Evolutionary conservation across 2,888 invertebrate species (phyloP).

Genomic region (Drosophila prostipennis): DNA sequence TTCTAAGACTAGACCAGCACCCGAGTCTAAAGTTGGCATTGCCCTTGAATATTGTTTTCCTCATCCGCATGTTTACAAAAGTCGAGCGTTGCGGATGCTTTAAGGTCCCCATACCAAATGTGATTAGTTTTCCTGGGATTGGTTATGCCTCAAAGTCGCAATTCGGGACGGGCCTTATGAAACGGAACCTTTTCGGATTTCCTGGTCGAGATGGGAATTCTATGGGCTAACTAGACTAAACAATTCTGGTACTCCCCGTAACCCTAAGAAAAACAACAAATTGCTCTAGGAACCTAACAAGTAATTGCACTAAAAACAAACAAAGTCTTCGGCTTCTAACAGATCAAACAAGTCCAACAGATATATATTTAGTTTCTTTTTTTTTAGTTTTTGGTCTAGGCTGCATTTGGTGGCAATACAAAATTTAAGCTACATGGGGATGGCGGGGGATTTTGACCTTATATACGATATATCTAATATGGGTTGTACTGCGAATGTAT

Average conservation of each 20-base stretch:
- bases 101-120: conserved; percentile 10
- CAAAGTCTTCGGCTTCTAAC: conserved; percentile 41
- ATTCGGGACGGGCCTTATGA: conserved; percentile 9
- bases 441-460: not conserved
- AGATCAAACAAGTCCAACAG: conserved; percentile 41
- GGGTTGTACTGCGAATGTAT: conserved; percentile 10
- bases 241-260: conserved; percentile 10
- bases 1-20: conserved; percentile 15
- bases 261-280: conserved; percentile 22
- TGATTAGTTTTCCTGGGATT: not conserved
- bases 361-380: conserved; percentile 15
- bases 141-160: conserved; percentile 2
- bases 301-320: conserved; percentile 41
- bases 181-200: not conserved
- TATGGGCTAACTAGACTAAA: not conserved
- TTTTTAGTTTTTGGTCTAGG: conserved; percentile 65
- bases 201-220: conserved; percentile 9
- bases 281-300: conserved; percentile 36
- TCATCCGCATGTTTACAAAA: conserved; percentile 17
- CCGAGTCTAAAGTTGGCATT: conserved; percentile 16
- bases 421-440: conserved; percentile 7
- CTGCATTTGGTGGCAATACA: conserved; percentile 61
- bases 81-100: conserved; percentile 14
- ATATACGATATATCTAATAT: conserved; percentile 30
- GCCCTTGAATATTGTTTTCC: conserved; percentile 26